Evolutionary conservation across 2,113 vertebrate genomes (phyloP).

Genomic region (Hydropotes inermis): DNA sequence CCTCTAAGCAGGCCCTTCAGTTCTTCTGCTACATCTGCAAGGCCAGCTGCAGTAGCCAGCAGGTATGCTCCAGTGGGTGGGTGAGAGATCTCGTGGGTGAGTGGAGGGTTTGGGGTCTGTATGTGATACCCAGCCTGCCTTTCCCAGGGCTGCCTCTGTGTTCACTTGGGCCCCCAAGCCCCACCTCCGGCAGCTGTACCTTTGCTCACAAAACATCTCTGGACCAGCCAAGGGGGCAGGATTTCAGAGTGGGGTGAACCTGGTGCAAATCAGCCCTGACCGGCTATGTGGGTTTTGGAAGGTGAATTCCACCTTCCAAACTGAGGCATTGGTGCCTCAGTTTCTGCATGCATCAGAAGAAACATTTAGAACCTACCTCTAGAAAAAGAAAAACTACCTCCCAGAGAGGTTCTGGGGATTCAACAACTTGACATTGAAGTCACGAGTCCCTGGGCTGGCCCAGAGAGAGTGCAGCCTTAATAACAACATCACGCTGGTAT

Average conservation of each 20-base stretch:
- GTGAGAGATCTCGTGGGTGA: background rate
- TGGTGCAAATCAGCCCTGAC: background rate
- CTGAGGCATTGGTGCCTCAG: background rate
- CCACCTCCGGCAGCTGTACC: accelerated
- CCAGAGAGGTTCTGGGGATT: background rate
- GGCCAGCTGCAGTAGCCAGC: slow-evolving; percentile 91
- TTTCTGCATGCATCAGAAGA: background rate
- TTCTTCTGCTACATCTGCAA: slow-evolving; percentile 98
- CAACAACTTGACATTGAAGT: background rate
- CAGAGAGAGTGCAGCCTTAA: accelerated
- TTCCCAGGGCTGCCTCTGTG: background rate
- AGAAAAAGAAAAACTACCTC: background rate
- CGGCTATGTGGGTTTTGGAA: background rate
- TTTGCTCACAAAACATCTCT: background rate
- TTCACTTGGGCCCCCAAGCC: background rate
- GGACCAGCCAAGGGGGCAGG: background rate
- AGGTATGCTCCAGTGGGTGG: slow-evolving; percentile 77
- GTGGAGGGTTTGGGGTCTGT: background rate
- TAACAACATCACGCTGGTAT: accelerated
- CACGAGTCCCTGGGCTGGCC: background rate
- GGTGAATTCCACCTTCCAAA: background rate
- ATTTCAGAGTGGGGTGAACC: background rate
- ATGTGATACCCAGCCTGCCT: background rate
- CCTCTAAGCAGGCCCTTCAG: slow-evolving; percentile 81
- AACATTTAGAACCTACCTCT: background rate